phyloP scores from a whole-genome alignment of 2,888 invertebrate species.

The Drosophila anomelani region DNA sequence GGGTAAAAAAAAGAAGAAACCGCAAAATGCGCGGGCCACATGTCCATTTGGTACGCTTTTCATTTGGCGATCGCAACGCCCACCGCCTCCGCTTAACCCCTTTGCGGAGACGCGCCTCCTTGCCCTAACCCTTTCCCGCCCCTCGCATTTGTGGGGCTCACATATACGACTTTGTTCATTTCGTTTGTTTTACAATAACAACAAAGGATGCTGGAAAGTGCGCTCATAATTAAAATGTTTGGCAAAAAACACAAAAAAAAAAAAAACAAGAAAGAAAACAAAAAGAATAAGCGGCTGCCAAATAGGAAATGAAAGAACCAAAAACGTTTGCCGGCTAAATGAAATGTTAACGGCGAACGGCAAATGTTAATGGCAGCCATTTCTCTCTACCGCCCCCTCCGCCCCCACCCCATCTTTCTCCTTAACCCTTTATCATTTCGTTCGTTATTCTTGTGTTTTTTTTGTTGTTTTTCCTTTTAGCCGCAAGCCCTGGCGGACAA shows the following conservation, averaged over 20 bases:
- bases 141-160: background rate
- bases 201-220: conserved; percentile 45
- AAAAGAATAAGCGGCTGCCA: conserved; percentile 23
- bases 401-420: conserved; percentile 1
- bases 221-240: conserved; percentile 77
- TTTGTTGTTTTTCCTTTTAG: background rate
- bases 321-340: conserved; percentile 63
- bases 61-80: conserved; percentile 45
- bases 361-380: conserved; percentile 59
- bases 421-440: conserved; percentile 18
- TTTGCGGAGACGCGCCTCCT: background rate
- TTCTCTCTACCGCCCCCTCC: conserved; percentile 34
- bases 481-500: conserved; percentile 14
- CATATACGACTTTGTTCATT: conserved; percentile 63
- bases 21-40: conserved; percentile 72
- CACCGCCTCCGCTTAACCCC: conserved; percentile 1
- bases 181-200: conserved; percentile 60
- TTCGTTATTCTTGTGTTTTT: conserved; percentile 1
- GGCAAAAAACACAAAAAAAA: conserved; percentile 39
- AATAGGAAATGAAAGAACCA: conserved; percentile 44
- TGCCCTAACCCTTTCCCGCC: background rate
- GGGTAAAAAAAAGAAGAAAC: conserved; percentile 44
- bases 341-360: conserved; percentile 62
- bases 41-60: conserved; percentile 57
- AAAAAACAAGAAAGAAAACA: background rate